phyloP scores from a whole-genome alignment of 2,888 invertebrate genomes.

The Aphodius sticticus region DNA sequence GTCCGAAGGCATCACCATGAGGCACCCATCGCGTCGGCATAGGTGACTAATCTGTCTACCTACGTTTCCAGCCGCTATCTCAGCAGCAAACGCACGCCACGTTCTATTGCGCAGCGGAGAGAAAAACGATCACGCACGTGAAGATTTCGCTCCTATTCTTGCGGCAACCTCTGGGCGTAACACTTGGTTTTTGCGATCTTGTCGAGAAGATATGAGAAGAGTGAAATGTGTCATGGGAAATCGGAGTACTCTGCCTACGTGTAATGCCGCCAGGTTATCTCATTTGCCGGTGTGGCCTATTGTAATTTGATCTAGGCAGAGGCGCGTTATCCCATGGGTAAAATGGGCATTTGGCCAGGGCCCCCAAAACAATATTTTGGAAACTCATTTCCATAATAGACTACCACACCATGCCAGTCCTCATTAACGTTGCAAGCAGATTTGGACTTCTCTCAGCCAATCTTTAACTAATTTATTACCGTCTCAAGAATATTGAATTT shows the following conservation, averaged over 20 bases:
- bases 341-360: too few relatives aligned
- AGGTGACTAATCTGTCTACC: conserved; percentile 30
- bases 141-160: conserved; percentile 1
- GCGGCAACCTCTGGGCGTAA: not conserved
- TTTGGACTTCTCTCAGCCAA: too few relatives aligned
- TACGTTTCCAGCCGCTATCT: not conserved
- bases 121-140: not conserved
- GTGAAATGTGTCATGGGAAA: not conserved
- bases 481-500: too few relatives aligned
- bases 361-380: too few relatives aligned
- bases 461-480: too few relatives aligned
- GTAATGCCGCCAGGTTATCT: conserved; percentile 25
- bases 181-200: conserved; percentile 12
- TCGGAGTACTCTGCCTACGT: conserved; percentile 10
- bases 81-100: not conserved
- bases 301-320: not conserved
- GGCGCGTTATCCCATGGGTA: too few relatives aligned
- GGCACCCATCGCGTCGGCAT: conserved; percentile 19
- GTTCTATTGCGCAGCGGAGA: not conserved
- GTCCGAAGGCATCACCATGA: conserved; percentile 31
- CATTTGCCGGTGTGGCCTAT: not conserved
- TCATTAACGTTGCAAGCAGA: too few relatives aligned
- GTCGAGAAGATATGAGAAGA: not conserved
- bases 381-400: too few relatives aligned
- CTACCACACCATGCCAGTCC: too few relatives aligned